Evolutionary conservation across 2,888 invertebrate species (phyloP).

Genomic region (Philereme transversata): DNA sequence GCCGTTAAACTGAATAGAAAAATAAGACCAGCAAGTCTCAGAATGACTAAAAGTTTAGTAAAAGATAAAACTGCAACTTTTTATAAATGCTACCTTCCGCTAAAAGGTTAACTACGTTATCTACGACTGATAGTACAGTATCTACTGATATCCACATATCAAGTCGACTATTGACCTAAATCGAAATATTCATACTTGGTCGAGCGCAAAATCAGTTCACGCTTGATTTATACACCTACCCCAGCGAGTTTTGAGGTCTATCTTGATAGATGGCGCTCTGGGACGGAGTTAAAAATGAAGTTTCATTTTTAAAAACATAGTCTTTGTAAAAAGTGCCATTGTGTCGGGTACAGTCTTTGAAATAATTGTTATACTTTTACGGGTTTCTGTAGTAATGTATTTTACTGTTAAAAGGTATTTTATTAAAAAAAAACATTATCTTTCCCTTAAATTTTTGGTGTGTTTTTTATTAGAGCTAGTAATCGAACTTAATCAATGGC

Average conservation of each 20-base stretch:
- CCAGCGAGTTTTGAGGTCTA: conserved; percentile 39
- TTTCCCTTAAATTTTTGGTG: too few relatives aligned
- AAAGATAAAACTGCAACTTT: background rate
- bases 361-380: too few relatives aligned
- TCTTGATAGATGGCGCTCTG: conserved; percentile 39
- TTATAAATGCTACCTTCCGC: background rate
- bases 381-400: too few relatives aligned
- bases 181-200: conserved; percentile 39
- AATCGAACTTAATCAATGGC: too few relatives aligned
- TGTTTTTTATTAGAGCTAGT: too few relatives aligned
- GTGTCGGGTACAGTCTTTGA: too few relatives aligned
- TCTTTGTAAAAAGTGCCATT: too few relatives aligned
- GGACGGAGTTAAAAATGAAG: conserved; percentile 15
- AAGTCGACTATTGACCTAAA: conserved; percentile 28
- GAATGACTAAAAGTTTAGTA: too few relatives aligned
- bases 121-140: conserved; percentile 1
- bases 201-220: conserved; percentile 51
- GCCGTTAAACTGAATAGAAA: too few relatives aligned
- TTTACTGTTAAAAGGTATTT: too few relatives aligned
- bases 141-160: conserved; percentile 15
- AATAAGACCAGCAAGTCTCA: too few relatives aligned
- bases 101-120: conserved; percentile 16
- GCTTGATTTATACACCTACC: conserved; percentile 47
- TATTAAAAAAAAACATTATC: too few relatives aligned
- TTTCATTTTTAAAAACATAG: background rate